These are phyloP conservation scores for Accipiter cooperii DNA, from an alignment of 2,113 vertebrate genomes.

Conservation along the genomic window DNA sequence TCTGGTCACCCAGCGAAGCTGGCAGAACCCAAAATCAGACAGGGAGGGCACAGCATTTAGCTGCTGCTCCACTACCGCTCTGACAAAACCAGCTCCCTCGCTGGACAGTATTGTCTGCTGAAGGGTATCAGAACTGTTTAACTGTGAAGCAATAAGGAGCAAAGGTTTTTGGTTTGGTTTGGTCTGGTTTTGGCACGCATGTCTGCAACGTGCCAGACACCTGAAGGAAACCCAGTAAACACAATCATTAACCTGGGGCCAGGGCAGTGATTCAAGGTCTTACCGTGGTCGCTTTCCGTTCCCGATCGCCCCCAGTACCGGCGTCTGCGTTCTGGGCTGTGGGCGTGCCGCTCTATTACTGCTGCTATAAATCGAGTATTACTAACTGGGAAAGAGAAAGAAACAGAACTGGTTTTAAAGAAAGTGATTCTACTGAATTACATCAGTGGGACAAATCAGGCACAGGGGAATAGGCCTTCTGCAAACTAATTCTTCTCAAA, in stretches of 20 bases:
- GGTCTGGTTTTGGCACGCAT: background rate
- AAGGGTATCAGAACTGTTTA: background rate
- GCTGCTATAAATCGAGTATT: slow-evolving; percentile 97
- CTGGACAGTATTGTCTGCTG: background rate
- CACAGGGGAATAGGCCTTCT: background rate
- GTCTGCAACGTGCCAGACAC: background rate
- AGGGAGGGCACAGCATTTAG: background rate
- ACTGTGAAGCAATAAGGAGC: background rate
- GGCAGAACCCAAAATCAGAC: background rate
- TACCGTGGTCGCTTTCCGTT: slow-evolving; percentile 97
- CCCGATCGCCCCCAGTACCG: slow-evolving; percentile 97
- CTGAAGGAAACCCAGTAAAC: background rate
- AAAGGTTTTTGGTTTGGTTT: background rate
- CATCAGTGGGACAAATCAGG: background rate
- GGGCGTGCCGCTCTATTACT: slow-evolving; percentile 93
- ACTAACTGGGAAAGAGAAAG: slow-evolving; percentile 78
- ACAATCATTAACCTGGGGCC: background rate
- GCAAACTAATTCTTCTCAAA: background rate
- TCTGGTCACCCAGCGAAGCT: background rate
- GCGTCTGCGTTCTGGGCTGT: slow-evolving; percentile 91
- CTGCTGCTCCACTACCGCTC: background rate
- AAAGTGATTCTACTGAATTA: background rate
- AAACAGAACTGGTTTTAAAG: background rate
- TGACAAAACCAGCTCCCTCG: background rate
- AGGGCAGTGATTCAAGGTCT: slow-evolving; percentile 11